Conservation (phyloP, 2,888 invertebrate species). For the Opisthograptis luteolata region DNA sequence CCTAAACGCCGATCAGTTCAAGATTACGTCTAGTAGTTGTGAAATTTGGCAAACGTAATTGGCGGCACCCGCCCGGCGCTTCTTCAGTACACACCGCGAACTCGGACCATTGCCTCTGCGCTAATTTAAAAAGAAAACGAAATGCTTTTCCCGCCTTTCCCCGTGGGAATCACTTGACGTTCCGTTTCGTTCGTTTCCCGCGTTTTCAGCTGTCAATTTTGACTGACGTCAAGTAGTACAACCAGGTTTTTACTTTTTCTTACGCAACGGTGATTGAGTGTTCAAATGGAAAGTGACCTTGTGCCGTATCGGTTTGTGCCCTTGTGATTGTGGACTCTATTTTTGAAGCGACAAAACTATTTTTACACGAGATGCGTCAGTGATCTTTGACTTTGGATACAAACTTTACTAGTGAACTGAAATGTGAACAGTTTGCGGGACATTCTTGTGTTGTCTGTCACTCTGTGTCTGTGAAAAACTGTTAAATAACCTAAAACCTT, state of each 20-base stretch:
- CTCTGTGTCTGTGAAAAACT: constrained; percentile 34
- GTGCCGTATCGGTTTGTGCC: constrained; percentile 26
- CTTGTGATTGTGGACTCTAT: constrained; percentile 35
- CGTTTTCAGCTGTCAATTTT: constrained; percentile 43
- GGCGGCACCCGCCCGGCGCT: constrained; percentile 39
- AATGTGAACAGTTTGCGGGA: constrained; percentile 44
- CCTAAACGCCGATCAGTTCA: constrained; percentile 27
- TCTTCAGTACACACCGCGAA: constrained; percentile 27
- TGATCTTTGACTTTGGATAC: constrained; percentile 36
- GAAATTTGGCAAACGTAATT: constrained; percentile 75
- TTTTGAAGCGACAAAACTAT: constrained; percentile 27
- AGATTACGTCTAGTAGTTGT: constrained; percentile 50
- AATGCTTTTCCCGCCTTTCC: constrained; percentile 50
- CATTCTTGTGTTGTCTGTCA: constrained; percentile 46
- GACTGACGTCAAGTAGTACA: constrained; percentile 30
- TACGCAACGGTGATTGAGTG: constrained; percentile 17
- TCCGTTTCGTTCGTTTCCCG: constrained; percentile 40
- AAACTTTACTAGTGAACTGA: constrained; percentile 34
- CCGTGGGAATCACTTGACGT: constrained; percentile 57
- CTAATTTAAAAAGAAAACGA: constrained; percentile 38
- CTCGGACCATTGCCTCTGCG: constrained; percentile 9
- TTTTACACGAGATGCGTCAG: constrained; percentile 31
- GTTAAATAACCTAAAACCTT: constrained; percentile 4
- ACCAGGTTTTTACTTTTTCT: constrained; percentile 29
- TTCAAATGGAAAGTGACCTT: constrained; percentile 41